These are phyloP conservation scores for Leptoteleia sp. DNA, from an alignment of 1,140 invertebrate genomes.

Conservation along the genomic window DNA sequence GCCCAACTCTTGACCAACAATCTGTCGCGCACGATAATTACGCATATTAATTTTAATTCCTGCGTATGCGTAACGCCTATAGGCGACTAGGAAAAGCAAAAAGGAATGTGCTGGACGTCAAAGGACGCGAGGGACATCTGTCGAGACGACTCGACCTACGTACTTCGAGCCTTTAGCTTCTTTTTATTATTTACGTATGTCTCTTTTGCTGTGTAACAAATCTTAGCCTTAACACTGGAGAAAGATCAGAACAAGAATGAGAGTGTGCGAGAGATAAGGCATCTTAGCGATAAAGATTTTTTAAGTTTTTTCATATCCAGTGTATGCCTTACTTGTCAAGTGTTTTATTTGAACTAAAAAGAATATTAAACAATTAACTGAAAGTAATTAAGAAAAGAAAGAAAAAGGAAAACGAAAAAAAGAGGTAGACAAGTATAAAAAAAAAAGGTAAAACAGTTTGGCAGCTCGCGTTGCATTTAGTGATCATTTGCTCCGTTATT, in stretches of 20 bases:
- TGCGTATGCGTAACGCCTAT: constrained; percentile 61
- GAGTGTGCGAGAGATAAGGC: constrained; percentile 34
- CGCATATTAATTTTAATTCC: constrained; percentile 64
- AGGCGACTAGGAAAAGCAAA: constrained; percentile 63
- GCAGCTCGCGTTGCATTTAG: constrained; percentile 34
- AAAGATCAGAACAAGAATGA: constrained; percentile 25
- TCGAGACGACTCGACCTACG: constrained; percentile 60
- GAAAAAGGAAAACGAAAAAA: too few relatives aligned
- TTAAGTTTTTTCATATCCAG: constrained; percentile 38
- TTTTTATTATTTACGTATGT: constrained; percentile 66
- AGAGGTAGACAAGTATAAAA: neutral
- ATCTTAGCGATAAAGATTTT: constrained; percentile 29
- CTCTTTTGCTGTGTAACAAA: constrained; percentile 47
- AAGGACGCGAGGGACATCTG: constrained; percentile 63
- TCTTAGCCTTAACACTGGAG: constrained; percentile 32
- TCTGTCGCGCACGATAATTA: constrained; percentile 33
- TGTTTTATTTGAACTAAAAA: constrained; percentile 12
- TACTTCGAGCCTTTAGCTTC: constrained; percentile 64
- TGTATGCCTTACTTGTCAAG: constrained; percentile 16
- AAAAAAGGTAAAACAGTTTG: constrained; percentile 7
- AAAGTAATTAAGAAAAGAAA: too few relatives aligned
- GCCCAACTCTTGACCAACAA: constrained; percentile 31
- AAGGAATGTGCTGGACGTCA: constrained; percentile 65
- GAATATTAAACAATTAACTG: too few relatives aligned
- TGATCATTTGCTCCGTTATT: constrained; percentile 29